phyloP scores from a whole-genome alignment of 2,888 invertebrate genomes.

The Himalopsyche kuldschensis region DNA sequence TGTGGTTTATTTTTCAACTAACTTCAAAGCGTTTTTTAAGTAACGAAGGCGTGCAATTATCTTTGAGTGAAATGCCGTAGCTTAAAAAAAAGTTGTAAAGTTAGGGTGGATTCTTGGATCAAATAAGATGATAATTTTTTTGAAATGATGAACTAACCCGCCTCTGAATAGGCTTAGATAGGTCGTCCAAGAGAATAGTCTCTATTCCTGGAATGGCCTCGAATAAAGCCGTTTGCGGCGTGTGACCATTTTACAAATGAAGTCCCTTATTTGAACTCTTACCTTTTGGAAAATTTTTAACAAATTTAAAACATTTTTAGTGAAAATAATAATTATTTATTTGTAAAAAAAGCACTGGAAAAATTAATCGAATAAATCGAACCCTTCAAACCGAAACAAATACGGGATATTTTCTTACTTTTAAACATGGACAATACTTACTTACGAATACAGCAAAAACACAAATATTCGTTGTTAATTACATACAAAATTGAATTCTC shows the following conservation, averaged over 20 bases:
- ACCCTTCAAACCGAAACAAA: too few species aligned
- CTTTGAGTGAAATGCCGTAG: neutral
- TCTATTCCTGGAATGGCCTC: neutral
- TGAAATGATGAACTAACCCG: neutral
- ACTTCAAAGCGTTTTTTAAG: too few species aligned
- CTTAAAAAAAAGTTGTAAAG: neutral
- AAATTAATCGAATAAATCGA: too few species aligned
- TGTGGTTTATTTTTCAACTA: too few species aligned
- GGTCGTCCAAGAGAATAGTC: neutral
- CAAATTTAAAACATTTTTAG: neutral
- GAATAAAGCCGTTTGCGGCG: neutral
- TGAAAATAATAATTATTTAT: neutral
- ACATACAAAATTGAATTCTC: too few species aligned
- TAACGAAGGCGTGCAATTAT: too few species aligned
- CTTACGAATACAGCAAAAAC: too few species aligned
- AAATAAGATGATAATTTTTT: neutral
- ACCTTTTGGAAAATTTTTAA: neutral
- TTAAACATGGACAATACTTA: too few species aligned
- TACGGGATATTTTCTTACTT: too few species aligned
- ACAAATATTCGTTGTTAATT: too few species aligned
- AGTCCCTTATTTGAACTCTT: neutral
- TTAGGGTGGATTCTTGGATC: neutral
- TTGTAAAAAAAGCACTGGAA: too few species aligned
- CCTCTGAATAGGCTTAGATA: neutral
- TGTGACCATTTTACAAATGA: conserved; percentile 1